Base-by-base conservation (phyloP, 2,888 invertebrate species). In the Brassicogethes aeneus region DNA sequence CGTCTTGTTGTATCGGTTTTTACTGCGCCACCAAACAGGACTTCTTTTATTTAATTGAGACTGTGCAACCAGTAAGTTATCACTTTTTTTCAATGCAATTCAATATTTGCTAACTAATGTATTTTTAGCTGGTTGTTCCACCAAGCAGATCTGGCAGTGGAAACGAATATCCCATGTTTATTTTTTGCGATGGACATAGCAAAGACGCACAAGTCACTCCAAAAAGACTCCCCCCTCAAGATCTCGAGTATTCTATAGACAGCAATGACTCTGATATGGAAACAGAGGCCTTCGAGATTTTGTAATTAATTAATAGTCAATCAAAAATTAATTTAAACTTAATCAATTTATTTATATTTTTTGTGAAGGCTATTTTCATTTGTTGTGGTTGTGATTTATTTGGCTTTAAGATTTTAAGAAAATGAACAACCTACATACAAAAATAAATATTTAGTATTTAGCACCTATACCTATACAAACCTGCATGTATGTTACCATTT, bases 1-100 rank as follows among this genome's bases (percentile, higher is more conserved):
- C 92, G 8, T 90, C 90, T 50, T 92, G 91, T 66, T 89, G 91
- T 56, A 80, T 92, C 45, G 92, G 91, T 12, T 93, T 93, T 66
- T 92, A 91, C 68, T 82, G 89, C 57, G 74, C 77, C 41, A 81
- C 82, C 42, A 79, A 78, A 66, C 72, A 75, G 45, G 85, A 90
- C 53, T 87, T 91, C 65, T 78, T 84, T 53, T 80, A 77, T 51
- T 85, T 86, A 65, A 70, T 84, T 23, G 79, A 80, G 63, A 74
- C 76, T 47, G 80, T 83, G 39, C 77, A 80, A 60, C 73, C 80
- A 59, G 79, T 79, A 63, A 64, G 66, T 61, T 44, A 14, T 37
- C 30, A 5, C 16, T 33, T 34, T 15, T 40, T 43, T 30, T 15
- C 17, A 35, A n/a, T 31, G 12, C 15, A 15, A 31, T 43, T 36